These are phyloP conservation scores for Deilephila elpenor DNA, from an alignment of 2,888 invertebrate species.

Conservation along the genomic window DNA sequence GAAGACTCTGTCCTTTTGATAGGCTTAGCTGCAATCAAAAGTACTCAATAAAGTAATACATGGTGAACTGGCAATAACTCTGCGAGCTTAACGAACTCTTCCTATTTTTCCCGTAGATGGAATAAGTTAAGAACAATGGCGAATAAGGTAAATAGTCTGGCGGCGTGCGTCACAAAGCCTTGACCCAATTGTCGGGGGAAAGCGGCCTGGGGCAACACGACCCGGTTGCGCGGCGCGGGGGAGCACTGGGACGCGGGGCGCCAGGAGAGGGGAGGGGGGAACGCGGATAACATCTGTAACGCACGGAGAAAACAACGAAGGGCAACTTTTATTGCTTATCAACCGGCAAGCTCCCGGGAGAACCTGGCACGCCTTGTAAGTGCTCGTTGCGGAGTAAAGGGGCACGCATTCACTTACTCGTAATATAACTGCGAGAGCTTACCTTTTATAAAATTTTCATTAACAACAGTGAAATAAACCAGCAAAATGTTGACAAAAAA, in stretches of 20 bases:
- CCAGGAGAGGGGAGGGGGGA: neutral
- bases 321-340: neutral
- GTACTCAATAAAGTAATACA: no score
- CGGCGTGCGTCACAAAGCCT: constrained; percentile 35
- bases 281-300: neutral
- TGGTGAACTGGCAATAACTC: no score
- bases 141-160: constrained; percentile 44
- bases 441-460: no score
- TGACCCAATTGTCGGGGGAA: constrained; percentile 21
- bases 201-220: constrained; percentile 22
- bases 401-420: neutral
- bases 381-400: neutral
- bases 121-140: neutral
- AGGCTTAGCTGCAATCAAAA: no score
- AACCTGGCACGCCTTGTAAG: neutral
- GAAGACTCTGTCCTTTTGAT: no score
- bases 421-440: no score
- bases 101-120: neutral
- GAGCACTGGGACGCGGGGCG: neutral
- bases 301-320: neutral
- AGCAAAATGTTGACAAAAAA: no score
- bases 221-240: neutral
- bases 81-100: no score
- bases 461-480: no score
- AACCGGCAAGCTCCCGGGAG: neutral